These are phyloP conservation scores for Vidua macroura DNA, from an alignment of 2,113 vertebrate genomes.

Conservation along the genomic window DNA sequence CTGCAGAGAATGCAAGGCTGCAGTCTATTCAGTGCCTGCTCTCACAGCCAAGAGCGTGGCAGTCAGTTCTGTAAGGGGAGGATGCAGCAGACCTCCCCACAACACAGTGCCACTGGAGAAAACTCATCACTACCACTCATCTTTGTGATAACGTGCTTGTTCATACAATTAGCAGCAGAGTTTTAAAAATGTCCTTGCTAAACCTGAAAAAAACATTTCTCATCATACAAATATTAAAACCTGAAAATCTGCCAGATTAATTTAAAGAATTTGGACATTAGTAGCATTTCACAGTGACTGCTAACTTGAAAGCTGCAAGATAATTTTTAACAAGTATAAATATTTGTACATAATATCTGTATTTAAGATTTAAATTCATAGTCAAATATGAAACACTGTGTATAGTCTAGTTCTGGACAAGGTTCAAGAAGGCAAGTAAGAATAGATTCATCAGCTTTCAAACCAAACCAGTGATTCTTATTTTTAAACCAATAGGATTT, in stretches of 20 bases:
- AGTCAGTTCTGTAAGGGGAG: background rate
- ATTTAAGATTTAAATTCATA: background rate
- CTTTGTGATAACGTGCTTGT: background rate
- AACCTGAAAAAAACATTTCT: background rate
- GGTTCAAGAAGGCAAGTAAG: background rate
- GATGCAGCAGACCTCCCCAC: background rate
- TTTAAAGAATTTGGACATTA: background rate
- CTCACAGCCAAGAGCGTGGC: fast-evolving
- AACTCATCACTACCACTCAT: background rate
- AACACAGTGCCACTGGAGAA: background rate
- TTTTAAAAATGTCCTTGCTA: background rate
- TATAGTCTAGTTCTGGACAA: background rate
- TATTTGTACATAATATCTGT: background rate
- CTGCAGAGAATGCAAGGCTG: background rate
- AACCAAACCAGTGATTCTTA: background rate
- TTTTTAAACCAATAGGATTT: background rate
- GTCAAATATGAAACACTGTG: background rate
- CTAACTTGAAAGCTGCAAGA: background rate
- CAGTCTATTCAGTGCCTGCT: fast-evolving
- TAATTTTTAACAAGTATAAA: background rate
- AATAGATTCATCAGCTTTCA: conserved; percentile 15
- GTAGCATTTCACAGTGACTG: background rate
- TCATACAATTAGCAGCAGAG: background rate
- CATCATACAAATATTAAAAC: background rate
- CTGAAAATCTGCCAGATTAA: background rate